A percentile compares a stretch with the other conserved stretches of the same genome.
phyloP scores from a whole-genome alignment of 2,888 invertebrate genomes.

The Acutogordius australiensis region DNA sequence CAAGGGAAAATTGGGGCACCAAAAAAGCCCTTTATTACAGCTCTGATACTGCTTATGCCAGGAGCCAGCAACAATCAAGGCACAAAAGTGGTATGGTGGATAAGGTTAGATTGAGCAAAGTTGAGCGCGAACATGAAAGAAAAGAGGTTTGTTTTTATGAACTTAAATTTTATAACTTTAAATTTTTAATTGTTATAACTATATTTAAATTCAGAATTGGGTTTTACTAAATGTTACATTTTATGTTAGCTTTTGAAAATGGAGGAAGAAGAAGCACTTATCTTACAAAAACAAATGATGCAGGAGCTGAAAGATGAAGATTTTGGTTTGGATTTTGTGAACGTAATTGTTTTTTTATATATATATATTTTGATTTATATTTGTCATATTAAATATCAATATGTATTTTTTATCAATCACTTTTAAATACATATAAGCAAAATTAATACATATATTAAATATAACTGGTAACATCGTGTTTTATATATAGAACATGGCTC shows the following conservation, averaged over 20 bases:
- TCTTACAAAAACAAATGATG: slow-evolving; percentile 21
- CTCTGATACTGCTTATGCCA: slow-evolving; percentile 17
- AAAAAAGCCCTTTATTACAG: slow-evolving; percentile 23
- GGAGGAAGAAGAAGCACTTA: slow-evolving; percentile 23
- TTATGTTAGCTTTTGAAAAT: slow-evolving; percentile 15
- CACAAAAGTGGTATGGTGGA: not conserved
- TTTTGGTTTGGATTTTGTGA: slow-evolving; percentile 20
- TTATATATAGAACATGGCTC: too few relatives aligned
- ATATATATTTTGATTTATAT: not conserved
- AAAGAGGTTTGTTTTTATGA: slow-evolving; percentile 18
- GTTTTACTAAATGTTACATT: slow-evolving; percentile 13
- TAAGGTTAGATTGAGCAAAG: not conserved
- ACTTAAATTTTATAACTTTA: not conserved
- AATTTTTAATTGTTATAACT: not conserved
- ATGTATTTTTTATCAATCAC: not conserved
- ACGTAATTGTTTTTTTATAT: slow-evolving; percentile 9
- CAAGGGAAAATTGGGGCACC: slow-evolving; percentile 24
- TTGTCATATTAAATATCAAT: not conserved
- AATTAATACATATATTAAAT: too few relatives aligned
- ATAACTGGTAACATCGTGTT: slow-evolving; percentile 2
- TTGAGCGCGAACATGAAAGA: slow-evolving; percentile 16
- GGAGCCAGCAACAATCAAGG: not conserved
- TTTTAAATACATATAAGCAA: too few relatives aligned
- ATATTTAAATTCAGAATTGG: not conserved
- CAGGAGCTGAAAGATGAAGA: slow-evolving; percentile 22